These are phyloP conservation scores for Drosophila arizonae DNA, from an alignment of 1,140 invertebrate genomes.

Conservation along the genomic window DNA sequence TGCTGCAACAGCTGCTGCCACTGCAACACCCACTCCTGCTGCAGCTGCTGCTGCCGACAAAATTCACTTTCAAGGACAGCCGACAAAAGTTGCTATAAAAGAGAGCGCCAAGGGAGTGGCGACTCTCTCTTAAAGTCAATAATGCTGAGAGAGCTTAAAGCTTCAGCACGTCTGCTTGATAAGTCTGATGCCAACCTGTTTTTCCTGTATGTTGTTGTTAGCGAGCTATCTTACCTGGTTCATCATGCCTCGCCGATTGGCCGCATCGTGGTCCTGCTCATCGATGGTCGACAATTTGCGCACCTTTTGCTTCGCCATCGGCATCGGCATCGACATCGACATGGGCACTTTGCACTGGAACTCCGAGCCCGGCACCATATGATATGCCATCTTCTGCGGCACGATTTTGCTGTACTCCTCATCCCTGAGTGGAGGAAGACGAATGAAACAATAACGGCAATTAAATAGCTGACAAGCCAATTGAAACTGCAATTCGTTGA, in stretches of 20 bases:
- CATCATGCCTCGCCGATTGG: constrained; percentile 60
- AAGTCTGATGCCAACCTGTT: background rate
- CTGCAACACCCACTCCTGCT: background rate
- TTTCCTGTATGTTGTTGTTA: background rate
- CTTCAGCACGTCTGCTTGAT: background rate
- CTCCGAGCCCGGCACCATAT: constrained; percentile 66
- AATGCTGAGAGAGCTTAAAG: constrained; percentile 2
- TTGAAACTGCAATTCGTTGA: constrained; percentile 16
- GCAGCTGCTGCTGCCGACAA: background rate
- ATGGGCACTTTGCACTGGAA: constrained; percentile 64
- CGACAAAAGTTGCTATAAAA: constrained; percentile 12
- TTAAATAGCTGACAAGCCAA: constrained; percentile 20
- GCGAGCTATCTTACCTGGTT: constrained; percentile 54
- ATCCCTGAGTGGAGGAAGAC: constrained; percentile 47
- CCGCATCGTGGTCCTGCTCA: constrained; percentile 64
- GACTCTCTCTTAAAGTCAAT: background rate
- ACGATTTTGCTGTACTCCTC: constrained; percentile 75
- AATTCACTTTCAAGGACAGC: constrained; percentile 17
- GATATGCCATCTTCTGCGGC: constrained; percentile 60
- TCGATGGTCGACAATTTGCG: constrained; percentile 68
- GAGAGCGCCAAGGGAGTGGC: background rate
- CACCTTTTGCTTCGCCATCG: background rate
- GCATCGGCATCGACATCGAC: constrained; percentile 11
- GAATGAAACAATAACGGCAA: constrained; percentile 6
- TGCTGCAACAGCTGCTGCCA: background rate